Evolutionary conservation across 2,797 vertebrate species (phyloP).

Genomic region (Amblyraja radiata): DNA sequence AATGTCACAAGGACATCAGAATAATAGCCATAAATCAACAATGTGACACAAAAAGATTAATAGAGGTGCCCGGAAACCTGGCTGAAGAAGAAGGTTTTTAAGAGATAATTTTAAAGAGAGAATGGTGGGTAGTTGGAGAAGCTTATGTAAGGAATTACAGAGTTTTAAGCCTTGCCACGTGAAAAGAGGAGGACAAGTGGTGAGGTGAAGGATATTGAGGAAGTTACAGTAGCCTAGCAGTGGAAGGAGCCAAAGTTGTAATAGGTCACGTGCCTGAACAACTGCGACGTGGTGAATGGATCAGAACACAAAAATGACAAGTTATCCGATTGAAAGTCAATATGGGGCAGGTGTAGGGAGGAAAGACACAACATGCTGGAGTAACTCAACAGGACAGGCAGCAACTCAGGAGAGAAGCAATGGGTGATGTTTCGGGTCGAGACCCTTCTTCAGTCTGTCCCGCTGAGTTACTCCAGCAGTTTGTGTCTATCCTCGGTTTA

Average conservation of each 20-base stretch:
- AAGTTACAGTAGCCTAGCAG: background rate
- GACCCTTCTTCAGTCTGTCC: too few species aligned
- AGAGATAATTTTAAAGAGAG: background rate
- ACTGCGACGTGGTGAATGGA: background rate
- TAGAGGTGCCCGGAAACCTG: background rate
- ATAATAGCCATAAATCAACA: background rate
- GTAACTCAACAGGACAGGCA: too few species aligned
- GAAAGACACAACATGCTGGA: too few species aligned
- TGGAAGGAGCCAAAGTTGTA: background rate
- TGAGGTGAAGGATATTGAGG: background rate
- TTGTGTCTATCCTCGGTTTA: too few species aligned
- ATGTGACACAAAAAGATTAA: background rate
- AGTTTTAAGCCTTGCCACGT: background rate
- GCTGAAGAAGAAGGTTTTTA: background rate
- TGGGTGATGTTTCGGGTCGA: too few species aligned
- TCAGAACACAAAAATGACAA: too few species aligned
- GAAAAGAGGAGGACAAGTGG: background rate
- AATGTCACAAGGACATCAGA: background rate
- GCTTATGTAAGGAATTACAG: background rate
- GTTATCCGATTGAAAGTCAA: background rate
- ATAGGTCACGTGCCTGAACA: background rate
- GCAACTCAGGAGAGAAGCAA: too few species aligned
- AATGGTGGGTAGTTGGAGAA: background rate
- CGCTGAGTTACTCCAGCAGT: too few species aligned
- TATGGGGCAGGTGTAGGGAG: background rate